phyloP scores from a whole-genome alignment of 2,888 invertebrate genomes.

The Copidosoma aretas region DNA sequence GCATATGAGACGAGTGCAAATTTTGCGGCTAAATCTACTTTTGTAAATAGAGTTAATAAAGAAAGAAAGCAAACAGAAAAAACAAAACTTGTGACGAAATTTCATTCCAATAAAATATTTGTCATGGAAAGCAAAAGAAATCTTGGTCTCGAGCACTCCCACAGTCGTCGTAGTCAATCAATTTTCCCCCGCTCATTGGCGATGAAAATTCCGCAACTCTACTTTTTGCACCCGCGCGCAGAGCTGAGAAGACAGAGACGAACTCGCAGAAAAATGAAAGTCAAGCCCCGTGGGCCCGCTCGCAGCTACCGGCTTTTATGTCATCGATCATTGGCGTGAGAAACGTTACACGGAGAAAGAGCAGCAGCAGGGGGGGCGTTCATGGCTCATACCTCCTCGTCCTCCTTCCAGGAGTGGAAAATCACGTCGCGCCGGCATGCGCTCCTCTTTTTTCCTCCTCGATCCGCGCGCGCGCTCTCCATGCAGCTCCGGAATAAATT shows the following conservation, averaged over 20 bases:
- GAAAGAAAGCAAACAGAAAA: constrained; percentile 1
- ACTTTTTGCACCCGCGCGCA: too few relatives aligned
- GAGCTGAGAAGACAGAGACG: too few relatives aligned
- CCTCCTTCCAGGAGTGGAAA: not conserved
- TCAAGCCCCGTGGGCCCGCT: too few relatives aligned
- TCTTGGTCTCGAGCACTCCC: too few relatives aligned
- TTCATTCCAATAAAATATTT: constrained; percentile 28
- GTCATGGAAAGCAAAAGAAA: not conserved
- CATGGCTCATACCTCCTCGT: too few relatives aligned
- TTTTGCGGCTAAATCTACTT: constrained; percentile 27
- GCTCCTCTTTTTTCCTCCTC: not conserved
- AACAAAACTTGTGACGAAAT: constrained; percentile 2
- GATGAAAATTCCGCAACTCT: too few relatives aligned
- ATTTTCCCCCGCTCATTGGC: not conserved
- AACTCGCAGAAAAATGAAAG: constrained; percentile 18
- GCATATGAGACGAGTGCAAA: constrained; percentile 9
- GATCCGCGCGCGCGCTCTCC: not conserved
- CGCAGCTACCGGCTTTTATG: constrained; percentile 6
- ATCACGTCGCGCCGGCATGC: too few relatives aligned
- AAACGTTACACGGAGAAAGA: constrained; percentile 8
- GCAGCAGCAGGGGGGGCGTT: too few relatives aligned
- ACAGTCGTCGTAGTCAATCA: too few relatives aligned
- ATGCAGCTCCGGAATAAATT: too few relatives aligned
- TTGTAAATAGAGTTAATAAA: constrained; percentile 36
- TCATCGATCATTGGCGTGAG: constrained; percentile 36